These are phyloP conservation scores for Orius insidiosus DNA, from an alignment of 1,140 invertebrate genomes.

Conservation along the genomic window DNA sequence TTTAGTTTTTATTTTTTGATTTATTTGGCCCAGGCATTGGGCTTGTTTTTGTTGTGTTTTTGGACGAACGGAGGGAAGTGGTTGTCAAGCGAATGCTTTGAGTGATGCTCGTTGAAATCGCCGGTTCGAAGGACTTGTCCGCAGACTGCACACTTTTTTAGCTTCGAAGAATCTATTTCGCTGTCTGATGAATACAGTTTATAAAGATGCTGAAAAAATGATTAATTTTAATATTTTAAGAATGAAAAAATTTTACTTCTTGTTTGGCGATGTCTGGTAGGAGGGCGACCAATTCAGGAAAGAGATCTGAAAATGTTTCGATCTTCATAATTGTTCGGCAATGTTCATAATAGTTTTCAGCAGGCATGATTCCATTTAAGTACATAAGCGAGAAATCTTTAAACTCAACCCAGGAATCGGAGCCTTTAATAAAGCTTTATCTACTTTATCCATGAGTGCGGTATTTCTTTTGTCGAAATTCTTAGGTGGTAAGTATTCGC, in stretches of 20 bases:
- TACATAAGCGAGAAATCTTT: slow-evolving; percentile 57
- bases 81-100: slow-evolving; percentile 35
- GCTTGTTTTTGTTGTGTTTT: not conserved
- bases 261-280: slow-evolving; percentile 80
- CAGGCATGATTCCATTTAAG: slow-evolving; percentile 40
- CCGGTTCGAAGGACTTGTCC: slow-evolving; percentile 48
- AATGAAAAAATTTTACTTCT: slow-evolving; percentile 31
- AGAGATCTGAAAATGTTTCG: slow-evolving; percentile 45
- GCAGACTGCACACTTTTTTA: slow-evolving; percentile 55
- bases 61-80: slow-evolving; percentile 30
- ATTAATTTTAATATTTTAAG: not conserved
- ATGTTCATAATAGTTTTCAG: slow-evolving; percentile 55
- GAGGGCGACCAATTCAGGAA: slow-evolving; percentile 67
- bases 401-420: slow-evolving; percentile 54
- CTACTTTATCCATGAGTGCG: slow-evolving; percentile 44
- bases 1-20: too few species aligned
- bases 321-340: slow-evolving; percentile 50
- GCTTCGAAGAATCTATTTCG: slow-evolving; percentile 14
- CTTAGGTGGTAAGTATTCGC: slow-evolving; percentile 43
- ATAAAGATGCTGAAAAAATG: slow-evolving; percentile 30
- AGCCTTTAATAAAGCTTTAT: slow-evolving; percentile 28
- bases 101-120: slow-evolving; percentile 43
- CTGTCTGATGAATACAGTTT: slow-evolving; percentile 31
- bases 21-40: slow-evolving; percentile 6
- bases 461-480: slow-evolving; percentile 57